A percentile compares a stretch with the other conserved stretches of the same genome.
Conservation (phyloP, 35 echinoderm and acorn worm genomes). For the Chiridota heheva region DNA sequence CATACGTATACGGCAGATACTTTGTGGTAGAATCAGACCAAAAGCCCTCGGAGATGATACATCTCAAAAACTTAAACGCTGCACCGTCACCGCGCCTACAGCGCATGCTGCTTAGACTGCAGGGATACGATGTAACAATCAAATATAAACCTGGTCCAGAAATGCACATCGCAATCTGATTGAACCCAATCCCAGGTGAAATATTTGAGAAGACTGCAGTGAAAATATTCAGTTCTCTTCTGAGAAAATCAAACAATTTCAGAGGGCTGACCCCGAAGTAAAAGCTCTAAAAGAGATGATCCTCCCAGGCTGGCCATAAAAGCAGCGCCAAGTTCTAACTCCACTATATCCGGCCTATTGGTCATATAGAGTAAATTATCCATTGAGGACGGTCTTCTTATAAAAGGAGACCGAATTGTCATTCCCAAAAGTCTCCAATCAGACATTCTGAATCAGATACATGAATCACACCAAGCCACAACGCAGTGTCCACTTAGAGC, state of each 20-base stretch:
- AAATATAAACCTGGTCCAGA: too few relatives aligned
- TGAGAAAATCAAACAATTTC: not conserved
- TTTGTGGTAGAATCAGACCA: constrained; percentile 45
- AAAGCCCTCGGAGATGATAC: constrained; percentile 31
- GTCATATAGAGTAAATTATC: constrained; percentile 23
- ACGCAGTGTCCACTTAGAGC: constrained; percentile 28
- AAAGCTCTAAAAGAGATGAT: constrained; percentile 12
- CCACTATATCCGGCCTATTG: constrained; percentile 9
- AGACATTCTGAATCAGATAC: constrained; percentile 39
- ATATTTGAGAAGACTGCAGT: too few relatives aligned
- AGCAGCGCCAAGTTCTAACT: not conserved
- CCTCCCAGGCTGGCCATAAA: constrained; percentile 4
- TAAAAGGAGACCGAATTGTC: constrained; percentile 38
- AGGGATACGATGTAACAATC: too few relatives aligned
- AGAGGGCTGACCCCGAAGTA: not conserved
- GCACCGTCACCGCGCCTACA: too few relatives aligned
- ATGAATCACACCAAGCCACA: constrained; percentile 37
- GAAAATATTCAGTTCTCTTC: too few relatives aligned
- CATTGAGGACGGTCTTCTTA: constrained; percentile 22
- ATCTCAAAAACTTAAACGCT: constrained; percentile 28
- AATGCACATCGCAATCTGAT: too few relatives aligned
- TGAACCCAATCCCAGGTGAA: too few relatives aligned
- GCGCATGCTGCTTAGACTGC: too few relatives aligned
- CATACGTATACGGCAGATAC: constrained; percentile 58
- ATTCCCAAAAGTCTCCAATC: not conserved